Evolutionary conservation across 1,140 invertebrate genomes (phyloP).

Genomic region (Bombus picipes): DNA sequence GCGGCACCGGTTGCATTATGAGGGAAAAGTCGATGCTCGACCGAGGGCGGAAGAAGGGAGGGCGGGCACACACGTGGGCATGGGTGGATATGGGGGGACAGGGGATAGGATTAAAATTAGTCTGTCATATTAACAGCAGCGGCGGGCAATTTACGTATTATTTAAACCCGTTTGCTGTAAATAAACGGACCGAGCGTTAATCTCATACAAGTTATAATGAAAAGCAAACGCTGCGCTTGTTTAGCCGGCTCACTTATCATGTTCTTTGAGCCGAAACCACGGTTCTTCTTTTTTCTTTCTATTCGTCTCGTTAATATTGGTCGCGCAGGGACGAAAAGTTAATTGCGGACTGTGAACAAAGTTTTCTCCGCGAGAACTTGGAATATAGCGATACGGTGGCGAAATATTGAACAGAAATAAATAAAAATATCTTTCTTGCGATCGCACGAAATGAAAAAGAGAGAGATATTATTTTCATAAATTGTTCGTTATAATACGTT

Average conservation of each 20-base stretch:
- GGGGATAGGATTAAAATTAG: conserved; percentile 55
- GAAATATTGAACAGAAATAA: neutral
- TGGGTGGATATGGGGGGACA: neutral
- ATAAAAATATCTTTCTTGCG: neutral
- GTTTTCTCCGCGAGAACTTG: neutral
- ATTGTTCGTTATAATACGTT: too few species aligned
- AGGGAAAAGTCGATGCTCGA: conserved; percentile 24
- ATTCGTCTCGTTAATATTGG: neutral
- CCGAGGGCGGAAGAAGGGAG: neutral
- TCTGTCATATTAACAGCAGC: conserved; percentile 52
- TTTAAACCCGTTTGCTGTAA: conserved; percentile 33
- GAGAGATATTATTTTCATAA: too few species aligned
- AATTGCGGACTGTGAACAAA: neutral
- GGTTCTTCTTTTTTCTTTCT: neutral
- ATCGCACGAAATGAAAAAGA: neutral
- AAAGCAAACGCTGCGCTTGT: conserved; percentile 39
- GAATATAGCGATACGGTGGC: neutral
- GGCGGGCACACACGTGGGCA: neutral
- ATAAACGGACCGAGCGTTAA: conserved; percentile 34
- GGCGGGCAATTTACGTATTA: conserved; percentile 43
- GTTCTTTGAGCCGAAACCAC: neutral
- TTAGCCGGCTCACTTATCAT: conserved; percentile 3
- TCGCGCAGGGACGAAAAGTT: neutral
- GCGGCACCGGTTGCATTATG: conserved; percentile 31
- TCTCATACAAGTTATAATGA: conserved; percentile 47